Evolutionary conservation across 2,888 invertebrate genomes (phyloP).

Genomic region (Ceramica pisi): DNA sequence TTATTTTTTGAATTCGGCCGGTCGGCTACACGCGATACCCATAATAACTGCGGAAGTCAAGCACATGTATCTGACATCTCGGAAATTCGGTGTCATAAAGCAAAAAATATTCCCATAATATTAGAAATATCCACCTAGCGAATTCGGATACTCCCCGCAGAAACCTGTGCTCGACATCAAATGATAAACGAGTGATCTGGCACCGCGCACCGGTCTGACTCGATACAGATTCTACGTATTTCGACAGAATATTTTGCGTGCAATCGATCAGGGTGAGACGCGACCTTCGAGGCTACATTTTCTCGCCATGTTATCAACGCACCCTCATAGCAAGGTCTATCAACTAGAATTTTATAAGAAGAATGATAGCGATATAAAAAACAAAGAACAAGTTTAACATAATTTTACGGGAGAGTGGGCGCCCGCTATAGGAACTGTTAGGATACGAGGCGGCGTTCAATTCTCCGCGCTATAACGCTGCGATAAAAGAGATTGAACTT

Average conservation of each 20-base stretch:
- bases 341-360: constrained; percentile 73
- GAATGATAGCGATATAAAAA: constrained; percentile 79
- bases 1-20: constrained; percentile 75
- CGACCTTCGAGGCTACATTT: constrained; percentile 42
- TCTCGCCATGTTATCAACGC: constrained; percentile 63
- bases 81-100: constrained; percentile 65
- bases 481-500: constrained; percentile 89
- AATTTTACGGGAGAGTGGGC: constrained; percentile 87
- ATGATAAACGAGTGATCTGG: constrained; percentile 61
- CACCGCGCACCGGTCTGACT: constrained; percentile 42
- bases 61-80: constrained; percentile 67
- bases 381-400: constrained; percentile 85
- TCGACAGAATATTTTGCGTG: constrained; percentile 54
- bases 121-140: constrained; percentile 54
- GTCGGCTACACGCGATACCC: constrained; percentile 60
- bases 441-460: constrained; percentile 81
- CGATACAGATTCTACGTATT: constrained; percentile 51
- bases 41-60: constrained; percentile 62
- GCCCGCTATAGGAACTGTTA: constrained; percentile 78
- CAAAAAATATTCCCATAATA: constrained; percentile 53
- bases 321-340: constrained; percentile 68
- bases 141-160: constrained; percentile 39
- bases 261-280: constrained; percentile 53
- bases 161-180: constrained; percentile 52
- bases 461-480: constrained; percentile 84